phyloP scores from a whole-genome alignment of 2,888 invertebrate genomes.

The Netelia virgata region DNA sequence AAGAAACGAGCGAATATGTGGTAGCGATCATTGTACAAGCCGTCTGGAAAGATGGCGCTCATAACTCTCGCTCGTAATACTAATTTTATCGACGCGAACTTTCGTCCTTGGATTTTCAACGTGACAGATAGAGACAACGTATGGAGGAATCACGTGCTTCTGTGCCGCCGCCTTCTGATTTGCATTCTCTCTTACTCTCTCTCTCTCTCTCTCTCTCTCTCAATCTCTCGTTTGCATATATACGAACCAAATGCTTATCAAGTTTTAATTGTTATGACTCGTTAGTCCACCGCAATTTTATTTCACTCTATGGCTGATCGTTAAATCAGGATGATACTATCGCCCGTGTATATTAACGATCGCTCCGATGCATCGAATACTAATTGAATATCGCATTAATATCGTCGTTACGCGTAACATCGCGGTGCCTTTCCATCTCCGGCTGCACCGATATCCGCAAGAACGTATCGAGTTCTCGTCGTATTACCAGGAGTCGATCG shows the following conservation, averaged over 20 bases:
- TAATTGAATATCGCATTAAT: constrained; percentile 64
- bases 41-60: constrained; percentile 61
- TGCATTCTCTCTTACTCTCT: not conserved
- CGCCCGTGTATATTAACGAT: constrained; percentile 61
- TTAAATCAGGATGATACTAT: constrained; percentile 74
- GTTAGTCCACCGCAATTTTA: constrained; percentile 67
- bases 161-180: constrained; percentile 6
- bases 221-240: not conserved
- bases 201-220: constrained; percentile 6
- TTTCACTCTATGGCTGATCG: constrained; percentile 63
- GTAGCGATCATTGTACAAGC: constrained; percentile 60
- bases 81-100: constrained; percentile 75
- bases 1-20: constrained; percentile 17
- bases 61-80: constrained; percentile 78
- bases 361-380: constrained; percentile 41
- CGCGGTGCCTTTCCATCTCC: not conserved
- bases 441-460: not conserved
- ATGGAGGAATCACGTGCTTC: not conserved
- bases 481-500: constrained; percentile 7
- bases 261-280: constrained; percentile 81
- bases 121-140: constrained; percentile 23
- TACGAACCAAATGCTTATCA: constrained; percentile 66
- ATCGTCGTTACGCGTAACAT: constrained; percentile 19
- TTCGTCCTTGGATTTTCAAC: constrained; percentile 41
- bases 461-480: not conserved